Evolutionary conservation across 2,113 vertebrate genomes (phyloP).

Genomic region (Cercocebus atys): DNA sequence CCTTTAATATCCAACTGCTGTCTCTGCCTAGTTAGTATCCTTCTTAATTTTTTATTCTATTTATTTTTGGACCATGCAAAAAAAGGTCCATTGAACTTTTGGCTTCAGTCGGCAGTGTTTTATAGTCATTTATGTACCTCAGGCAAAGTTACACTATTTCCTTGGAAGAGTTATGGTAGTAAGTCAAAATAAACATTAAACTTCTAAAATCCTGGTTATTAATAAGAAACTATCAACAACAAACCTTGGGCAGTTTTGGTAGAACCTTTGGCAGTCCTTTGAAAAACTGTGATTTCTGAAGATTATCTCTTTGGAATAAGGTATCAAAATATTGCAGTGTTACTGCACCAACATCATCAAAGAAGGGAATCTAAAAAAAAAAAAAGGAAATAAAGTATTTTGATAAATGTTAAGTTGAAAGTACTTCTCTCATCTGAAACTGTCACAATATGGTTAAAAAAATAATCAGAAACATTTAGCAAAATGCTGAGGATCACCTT

Average conservation of each 20-base stretch:
- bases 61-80: background rate
- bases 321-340: slow-evolving; percentile 98
- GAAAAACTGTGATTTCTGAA: slow-evolving; percentile 99
- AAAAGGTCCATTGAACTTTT: background rate
- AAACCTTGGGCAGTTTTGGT: slow-evolving; percentile 96
- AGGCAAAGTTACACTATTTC: background rate
- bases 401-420: slow-evolving; percentile 32
- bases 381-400: slow-evolving; percentile 55
- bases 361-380: slow-evolving; percentile 94
- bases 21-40: background rate
- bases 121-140: background rate
- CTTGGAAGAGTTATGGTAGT: background rate
- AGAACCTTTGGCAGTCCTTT: slow-evolving; percentile 98
- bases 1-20: background rate
- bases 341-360: slow-evolving; percentile 96
- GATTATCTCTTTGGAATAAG: slow-evolving; percentile 98
- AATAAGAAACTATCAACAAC: slow-evolving; percentile 47
- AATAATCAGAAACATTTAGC: slow-evolving; percentile 3
- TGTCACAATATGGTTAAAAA: background rate
- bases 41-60: background rate
- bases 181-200: background rate
- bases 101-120: background rate
- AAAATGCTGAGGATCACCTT: slow-evolving; percentile 23
- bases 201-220: slow-evolving; percentile 38
- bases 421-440: slow-evolving; percentile 40